Base-by-base conservation (phyloP, 2,797 vertebrate genomes). In the Cynopterus sphinx region DNA sequence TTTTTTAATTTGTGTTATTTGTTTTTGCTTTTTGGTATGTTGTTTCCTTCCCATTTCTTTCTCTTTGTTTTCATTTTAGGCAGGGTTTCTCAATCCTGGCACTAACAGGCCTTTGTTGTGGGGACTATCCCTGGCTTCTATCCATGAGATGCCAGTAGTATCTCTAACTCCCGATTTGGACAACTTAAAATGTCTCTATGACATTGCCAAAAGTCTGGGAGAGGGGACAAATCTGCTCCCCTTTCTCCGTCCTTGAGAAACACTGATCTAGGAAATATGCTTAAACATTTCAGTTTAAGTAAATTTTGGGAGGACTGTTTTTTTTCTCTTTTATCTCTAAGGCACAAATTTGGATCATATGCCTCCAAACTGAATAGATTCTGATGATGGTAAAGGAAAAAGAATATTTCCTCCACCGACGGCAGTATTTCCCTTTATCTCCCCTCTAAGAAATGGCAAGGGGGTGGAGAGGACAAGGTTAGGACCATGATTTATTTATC, bases 401-500 rank as follows among this genome's bases (percentile, higher is more conserved):
- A 31, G 10, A 51, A 46, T 22, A 55, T 82, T 19, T 92, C 28
- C 24, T 83, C 19, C 16, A 24, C 24, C 26, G 28, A 41, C 2
- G n/a, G 6, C 15, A 65, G 10, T 33, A 12, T 78, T 75, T 53
- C 17, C 86, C 26, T 74, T 21, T 21, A 46, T 43, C 12, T 33
- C 57, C 17, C 12, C 31, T 61, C 39, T 87, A 39, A 75, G 74
- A 43, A 84, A 71, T 17, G 70, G 31, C 24, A 68, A 46, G 75
- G 46, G 41, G 6, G 26, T 21, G 2, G 43, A 2, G 5, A 51
- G n/a, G 4, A 57, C 28, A 61, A 26, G 43, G 10, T 36, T 2
- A 55, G 28, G 31, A 26, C 15, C 17, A 3, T 49, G 16, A 85
- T 91, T 96, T 95, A 84, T 95, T 84, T 84, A 81, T 61, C 63